Conservation (phyloP, 2,113 vertebrate genomes). For the Lepus americanus region DNA sequence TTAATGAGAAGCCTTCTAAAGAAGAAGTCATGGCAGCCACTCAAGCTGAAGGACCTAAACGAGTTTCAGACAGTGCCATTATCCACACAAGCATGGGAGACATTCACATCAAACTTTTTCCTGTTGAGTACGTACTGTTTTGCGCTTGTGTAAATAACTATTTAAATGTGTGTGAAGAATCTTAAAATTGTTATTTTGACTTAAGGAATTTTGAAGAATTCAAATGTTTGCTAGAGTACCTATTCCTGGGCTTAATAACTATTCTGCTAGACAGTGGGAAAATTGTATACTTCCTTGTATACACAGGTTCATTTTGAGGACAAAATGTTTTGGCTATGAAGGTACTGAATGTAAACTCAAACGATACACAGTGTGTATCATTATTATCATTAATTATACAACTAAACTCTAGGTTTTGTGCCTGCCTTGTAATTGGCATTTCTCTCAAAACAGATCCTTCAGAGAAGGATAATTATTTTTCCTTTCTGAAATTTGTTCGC, state of each 20-base stretch:
- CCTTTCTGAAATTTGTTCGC: too few relatives aligned
- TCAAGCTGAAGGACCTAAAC: slow-evolving; percentile 98
- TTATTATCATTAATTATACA: too few relatives aligned
- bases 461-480: too few relatives aligned
- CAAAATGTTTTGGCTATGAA: not conserved
- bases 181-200: slow-evolving; percentile 48
- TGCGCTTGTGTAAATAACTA: not conserved
- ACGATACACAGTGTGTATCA: too few relatives aligned
- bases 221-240: not conserved
- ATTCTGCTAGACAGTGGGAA: slow-evolving; percentile 28
- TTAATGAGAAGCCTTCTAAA: slow-evolving; percentile 99
- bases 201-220: slow-evolving; percentile 33
- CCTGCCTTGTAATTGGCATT: too few relatives aligned
- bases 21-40: slow-evolving; percentile 99
- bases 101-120: slow-evolving; percentile 98
- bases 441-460: too few relatives aligned
- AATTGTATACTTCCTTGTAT: not conserved
- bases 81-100: slow-evolving; percentile 99
- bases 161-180: slow-evolving; percentile 40
- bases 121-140: slow-evolving; percentile 94
- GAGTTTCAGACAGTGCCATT: slow-evolving; percentile 98
- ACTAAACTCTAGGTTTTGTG: too few relatives aligned
- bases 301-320: slow-evolving; percentile 3
- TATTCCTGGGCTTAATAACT: not conserved
- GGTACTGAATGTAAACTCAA: too few relatives aligned